phyloP scores from a whole-genome alignment of 2,888 invertebrate species.

The Lasioglossum morio region DNA sequence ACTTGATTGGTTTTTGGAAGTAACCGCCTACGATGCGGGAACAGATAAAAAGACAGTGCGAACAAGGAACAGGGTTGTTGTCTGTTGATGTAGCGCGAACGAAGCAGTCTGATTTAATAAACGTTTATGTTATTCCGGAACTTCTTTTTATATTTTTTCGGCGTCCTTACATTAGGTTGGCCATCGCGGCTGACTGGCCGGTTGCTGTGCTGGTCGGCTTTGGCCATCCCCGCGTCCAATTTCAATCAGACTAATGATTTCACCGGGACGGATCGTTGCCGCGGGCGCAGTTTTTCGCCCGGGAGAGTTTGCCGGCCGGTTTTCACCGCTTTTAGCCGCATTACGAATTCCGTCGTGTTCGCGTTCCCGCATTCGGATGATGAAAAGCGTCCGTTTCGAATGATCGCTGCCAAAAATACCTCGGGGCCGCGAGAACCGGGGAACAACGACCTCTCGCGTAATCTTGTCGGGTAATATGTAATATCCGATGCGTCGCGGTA shows the following conservation, averaged over 20 bases:
- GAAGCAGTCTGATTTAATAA: too few relatives aligned
- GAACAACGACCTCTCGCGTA: not conserved
- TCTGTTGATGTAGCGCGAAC: too few relatives aligned
- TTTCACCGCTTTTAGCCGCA: conserved; percentile 19
- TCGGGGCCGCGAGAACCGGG: not conserved
- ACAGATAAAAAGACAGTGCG: too few relatives aligned
- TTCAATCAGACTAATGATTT: conserved; percentile 69
- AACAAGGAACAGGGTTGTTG: too few relatives aligned
- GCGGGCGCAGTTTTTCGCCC: conserved; percentile 19
- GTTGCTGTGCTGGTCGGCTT: not conserved
- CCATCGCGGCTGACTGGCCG: not conserved
- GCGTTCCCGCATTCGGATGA: not conserved
- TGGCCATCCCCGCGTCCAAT: conserved; percentile 50
- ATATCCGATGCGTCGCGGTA: not conserved
- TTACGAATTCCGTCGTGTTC: not conserved
- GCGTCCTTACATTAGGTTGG: too few relatives aligned
- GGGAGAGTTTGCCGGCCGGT: conserved; percentile 30
- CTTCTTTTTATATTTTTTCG: too few relatives aligned
- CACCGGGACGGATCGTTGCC: conserved; percentile 28
- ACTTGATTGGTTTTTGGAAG: too few relatives aligned
- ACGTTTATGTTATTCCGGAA: too few relatives aligned
- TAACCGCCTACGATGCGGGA: too few relatives aligned
- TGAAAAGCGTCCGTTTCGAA: not conserved
- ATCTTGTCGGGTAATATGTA: not conserved
- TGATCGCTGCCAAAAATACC: not conserved